A percentile compares a stretch with the other conserved stretches of the same genome.
phyloP scores from a whole-genome alignment of 2,888 invertebrate genomes.

The Hypomecis punctinalis region DNA sequence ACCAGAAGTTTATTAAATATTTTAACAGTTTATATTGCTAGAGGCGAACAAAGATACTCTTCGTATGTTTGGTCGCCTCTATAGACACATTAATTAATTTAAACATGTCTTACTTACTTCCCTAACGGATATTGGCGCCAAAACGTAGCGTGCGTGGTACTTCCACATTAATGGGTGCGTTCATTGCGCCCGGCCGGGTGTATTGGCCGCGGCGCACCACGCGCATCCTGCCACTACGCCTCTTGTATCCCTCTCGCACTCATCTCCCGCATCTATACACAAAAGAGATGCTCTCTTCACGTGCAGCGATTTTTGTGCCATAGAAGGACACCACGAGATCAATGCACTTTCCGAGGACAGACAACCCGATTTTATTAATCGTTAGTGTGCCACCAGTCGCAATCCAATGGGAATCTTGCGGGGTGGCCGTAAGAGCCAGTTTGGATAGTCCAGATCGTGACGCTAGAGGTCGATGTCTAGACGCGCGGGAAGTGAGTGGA shows the following conservation, averaged over 20 bases:
- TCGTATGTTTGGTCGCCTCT: background rate
- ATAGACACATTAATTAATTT: constrained; percentile 8
- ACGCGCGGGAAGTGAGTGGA: constrained; percentile 76
- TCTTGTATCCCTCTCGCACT: constrained; percentile 72
- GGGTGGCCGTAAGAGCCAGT: constrained; percentile 62
- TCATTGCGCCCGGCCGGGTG: constrained; percentile 82
- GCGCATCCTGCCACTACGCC: constrained; percentile 82
- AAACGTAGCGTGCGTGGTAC: constrained; percentile 73
- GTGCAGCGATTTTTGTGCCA: constrained; percentile 81
- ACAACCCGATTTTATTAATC: constrained; percentile 78
- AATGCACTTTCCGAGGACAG: constrained; percentile 84
- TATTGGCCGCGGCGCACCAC: constrained; percentile 81
- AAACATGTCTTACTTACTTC: constrained; percentile 23
- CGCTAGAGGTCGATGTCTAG: constrained; percentile 70
- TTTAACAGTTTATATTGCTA: no score
- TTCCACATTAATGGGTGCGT: constrained; percentile 78
- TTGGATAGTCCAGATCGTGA: constrained; percentile 49
- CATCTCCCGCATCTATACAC: constrained; percentile 52
- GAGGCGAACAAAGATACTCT: no score
- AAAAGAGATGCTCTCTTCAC: constrained; percentile 76
- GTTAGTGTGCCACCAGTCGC: constrained; percentile 59
- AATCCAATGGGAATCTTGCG: constrained; percentile 69
- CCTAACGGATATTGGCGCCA: constrained; percentile 71
- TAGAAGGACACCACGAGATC: constrained; percentile 83
- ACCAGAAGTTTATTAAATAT: no score